phyloP scores from a whole-genome alignment of 1,140 invertebrate genomes.

The Drosophila tani region DNA sequence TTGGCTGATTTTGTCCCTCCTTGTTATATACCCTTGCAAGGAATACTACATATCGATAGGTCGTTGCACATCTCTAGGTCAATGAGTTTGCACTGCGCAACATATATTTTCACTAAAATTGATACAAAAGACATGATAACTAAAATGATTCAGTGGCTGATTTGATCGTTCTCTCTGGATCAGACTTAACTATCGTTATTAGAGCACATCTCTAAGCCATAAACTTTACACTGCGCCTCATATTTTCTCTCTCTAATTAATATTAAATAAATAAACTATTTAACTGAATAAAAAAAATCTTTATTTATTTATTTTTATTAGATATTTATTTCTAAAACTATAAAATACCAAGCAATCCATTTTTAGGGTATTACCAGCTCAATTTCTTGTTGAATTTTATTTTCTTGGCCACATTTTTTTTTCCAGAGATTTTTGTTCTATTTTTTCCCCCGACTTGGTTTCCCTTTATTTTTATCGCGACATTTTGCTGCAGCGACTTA shows the following conservation, averaged over 20 bases:
- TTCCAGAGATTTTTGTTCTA: not conserved
- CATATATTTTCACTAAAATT: too few species aligned
- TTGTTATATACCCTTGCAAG: not conserved
- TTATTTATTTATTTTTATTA: too few species aligned
- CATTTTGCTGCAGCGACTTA: slow-evolving; percentile 47
- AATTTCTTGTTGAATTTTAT: not conserved
- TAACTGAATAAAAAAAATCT: too few species aligned
- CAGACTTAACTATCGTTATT: not conserved
- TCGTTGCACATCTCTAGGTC: too few species aligned
- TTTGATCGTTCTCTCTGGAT: too few species aligned
- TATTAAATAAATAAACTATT: not conserved
- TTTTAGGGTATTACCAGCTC: not conserved
- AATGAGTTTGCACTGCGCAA: too few species aligned
- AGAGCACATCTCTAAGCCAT: not conserved
- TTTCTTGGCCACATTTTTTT: not conserved
- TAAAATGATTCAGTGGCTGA: too few species aligned
- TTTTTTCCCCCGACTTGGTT: not conserved
- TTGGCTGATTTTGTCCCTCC: slow-evolving; percentile 26
- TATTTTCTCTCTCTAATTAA: not conserved
- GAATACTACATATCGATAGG: not conserved
- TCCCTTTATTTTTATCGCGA: slow-evolving; percentile 42
- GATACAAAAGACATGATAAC: too few species aligned
- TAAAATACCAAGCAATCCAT: not conserved
- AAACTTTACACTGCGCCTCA: not conserved
- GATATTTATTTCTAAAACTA: too few species aligned